A percentile compares a stretch with the other conserved stretches of the same genome.
These are phyloP conservation scores for Erebia aethiops DNA, from an alignment of 2,888 invertebrate genomes.

Conservation along the genomic window DNA sequence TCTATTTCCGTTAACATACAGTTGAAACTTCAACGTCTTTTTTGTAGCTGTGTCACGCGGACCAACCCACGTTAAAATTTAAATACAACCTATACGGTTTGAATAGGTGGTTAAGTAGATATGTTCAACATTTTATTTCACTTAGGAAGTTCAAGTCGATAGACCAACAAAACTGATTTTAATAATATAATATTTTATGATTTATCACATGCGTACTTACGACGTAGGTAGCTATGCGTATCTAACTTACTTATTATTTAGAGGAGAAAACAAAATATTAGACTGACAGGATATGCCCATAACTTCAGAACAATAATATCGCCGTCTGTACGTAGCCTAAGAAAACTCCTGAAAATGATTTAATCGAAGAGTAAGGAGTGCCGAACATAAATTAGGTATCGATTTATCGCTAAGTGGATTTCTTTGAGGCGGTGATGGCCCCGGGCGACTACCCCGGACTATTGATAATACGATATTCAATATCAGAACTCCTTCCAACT, in stretches of 20 bases:
- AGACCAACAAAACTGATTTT: neutral
- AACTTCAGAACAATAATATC: neutral
- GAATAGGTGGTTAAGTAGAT: conserved; percentile 1
- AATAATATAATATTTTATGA: neutral
- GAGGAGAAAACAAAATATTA: no score
- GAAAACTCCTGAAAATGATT: conserved; percentile 27
- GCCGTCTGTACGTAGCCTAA: neutral
- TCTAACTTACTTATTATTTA: no score
- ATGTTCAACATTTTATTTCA: neutral
- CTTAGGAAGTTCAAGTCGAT: neutral
- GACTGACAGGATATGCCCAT: neutral
- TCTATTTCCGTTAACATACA: conserved; percentile 42
- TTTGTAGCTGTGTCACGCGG: conserved; percentile 41
- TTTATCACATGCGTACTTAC: neutral
- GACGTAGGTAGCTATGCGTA: no score
- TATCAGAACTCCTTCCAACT: conserved; percentile 58
- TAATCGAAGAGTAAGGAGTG: conserved; percentile 45
- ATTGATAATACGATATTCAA: conserved; percentile 68
- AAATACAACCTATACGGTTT: conserved; percentile 24
- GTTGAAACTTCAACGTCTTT: conserved; percentile 55
- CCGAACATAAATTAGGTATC: conserved; percentile 52
- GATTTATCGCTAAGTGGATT: conserved; percentile 62
- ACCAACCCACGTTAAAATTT: conserved; percentile 54
- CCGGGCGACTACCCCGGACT: conserved; percentile 56
- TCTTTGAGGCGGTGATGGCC: conserved; percentile 59